These are phyloP conservation scores for Lordiphosa andalusiaca DNA, from an alignment of 2,888 invertebrate genomes.

Conservation along the genomic window DNA sequence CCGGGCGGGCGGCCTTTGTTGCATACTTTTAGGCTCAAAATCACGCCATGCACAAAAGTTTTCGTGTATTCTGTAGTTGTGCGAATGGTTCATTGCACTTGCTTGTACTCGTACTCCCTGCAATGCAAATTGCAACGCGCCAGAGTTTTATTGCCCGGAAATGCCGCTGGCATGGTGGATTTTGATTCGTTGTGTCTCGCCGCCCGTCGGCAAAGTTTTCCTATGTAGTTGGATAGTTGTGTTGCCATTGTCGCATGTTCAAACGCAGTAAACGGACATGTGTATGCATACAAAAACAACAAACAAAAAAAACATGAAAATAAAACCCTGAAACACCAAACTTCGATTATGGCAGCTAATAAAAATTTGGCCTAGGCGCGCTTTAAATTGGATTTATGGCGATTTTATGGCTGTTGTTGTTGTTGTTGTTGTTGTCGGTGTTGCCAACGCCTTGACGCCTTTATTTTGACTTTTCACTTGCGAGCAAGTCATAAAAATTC, in stretches of 20 bases:
- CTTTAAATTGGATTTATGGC: conserved; percentile 31
- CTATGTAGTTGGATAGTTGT: conserved; percentile 7
- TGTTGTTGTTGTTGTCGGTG: conserved; percentile 8
- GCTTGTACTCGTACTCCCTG: conserved; percentile 3
- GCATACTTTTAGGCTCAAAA: conserved; percentile 53
- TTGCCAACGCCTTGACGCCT: conserved; percentile 29
- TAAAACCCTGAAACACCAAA: conserved; percentile 18
- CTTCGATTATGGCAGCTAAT: conserved; percentile 63
- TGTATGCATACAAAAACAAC: conserved; percentile 2
- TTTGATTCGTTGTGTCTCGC: no score
- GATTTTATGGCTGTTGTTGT: conserved; percentile 37
- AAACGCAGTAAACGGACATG: conserved; percentile 46
- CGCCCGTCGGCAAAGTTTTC: conserved; percentile 3
- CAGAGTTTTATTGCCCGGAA: conserved; percentile 65
- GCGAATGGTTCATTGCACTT: conserved; percentile 59
- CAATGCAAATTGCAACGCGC: conserved; percentile 52
- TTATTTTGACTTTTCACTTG: not conserved
- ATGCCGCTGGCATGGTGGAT: conserved; percentile 39
- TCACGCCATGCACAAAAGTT: conserved; percentile 46
- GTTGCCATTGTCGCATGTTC: conserved; percentile 59
- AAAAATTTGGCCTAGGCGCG: conserved; percentile 48
- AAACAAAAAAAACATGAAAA: conserved; percentile 31
- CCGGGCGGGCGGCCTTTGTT: conserved; percentile 22
- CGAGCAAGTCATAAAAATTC: conserved; percentile 57
- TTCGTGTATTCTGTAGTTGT: conserved; percentile 19